A percentile compares a stretch with the other conserved stretches of the same genome.
These are phyloP conservation scores for Brachycybe producta DNA, from an alignment of 2,888 invertebrate species.

Conservation along the genomic window DNA sequence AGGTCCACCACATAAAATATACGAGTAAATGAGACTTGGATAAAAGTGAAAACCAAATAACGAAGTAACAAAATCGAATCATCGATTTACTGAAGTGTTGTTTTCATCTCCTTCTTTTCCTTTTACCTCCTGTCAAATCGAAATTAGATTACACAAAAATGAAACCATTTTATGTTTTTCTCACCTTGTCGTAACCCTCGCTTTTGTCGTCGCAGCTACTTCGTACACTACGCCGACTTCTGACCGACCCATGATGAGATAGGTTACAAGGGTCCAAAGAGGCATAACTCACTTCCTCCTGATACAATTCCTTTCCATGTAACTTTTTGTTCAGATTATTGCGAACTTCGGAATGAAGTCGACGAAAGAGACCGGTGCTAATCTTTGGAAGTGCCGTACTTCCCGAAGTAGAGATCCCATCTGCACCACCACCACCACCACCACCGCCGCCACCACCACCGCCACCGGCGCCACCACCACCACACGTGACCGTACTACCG, in stretches of 20 bases:
- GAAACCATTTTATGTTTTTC: background rate
- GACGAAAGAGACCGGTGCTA: constrained; percentile 2
- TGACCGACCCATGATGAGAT: constrained; percentile 16
- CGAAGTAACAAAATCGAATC: background rate
- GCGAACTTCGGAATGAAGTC: constrained; percentile 13
- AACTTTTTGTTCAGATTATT: constrained; percentile 8
- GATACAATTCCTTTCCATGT: constrained; percentile 6
- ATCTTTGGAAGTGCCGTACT: background rate
- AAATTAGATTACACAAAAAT: background rate
- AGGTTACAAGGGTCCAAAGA: constrained; percentile 6
- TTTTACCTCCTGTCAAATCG: background rate
- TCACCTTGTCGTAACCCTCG: constrained; percentile 16
- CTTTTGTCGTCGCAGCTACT: constrained; percentile 8
- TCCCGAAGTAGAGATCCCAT: background rate
- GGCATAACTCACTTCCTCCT: constrained; percentile 11
- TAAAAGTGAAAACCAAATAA: background rate
- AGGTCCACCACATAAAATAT: no score
- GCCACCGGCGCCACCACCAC: constrained; percentile 16
- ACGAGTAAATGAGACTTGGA: no score
- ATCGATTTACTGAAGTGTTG: background rate
- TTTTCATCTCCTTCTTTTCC: background rate
- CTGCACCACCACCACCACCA: background rate
- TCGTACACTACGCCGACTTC: constrained; percentile 10
- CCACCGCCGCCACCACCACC: constrained; percentile 25
- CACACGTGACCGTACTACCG: background rate